Evolutionary conservation across 2,113 vertebrate species (phyloP).

Genomic region (Colius striatus): DNA sequence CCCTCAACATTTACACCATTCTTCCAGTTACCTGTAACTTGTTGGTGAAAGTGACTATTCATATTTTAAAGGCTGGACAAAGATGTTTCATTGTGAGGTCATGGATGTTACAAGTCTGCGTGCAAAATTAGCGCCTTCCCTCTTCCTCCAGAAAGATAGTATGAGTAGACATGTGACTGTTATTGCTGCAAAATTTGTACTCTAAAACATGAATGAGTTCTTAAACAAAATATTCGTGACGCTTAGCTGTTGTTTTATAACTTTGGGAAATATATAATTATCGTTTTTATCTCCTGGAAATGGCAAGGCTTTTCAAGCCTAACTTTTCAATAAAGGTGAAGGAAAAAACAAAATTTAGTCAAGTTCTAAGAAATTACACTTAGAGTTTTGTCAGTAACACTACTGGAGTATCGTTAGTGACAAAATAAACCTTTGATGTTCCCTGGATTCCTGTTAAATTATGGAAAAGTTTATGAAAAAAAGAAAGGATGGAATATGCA

Average conservation of each 20-base stretch:
- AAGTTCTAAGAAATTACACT: neutral
- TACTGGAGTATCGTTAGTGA: neutral
- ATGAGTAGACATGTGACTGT: neutral
- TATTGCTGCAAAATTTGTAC: neutral
- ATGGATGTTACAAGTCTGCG: neutral
- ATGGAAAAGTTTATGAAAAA: neutral
- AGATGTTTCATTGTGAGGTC: neutral
- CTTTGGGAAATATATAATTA: neutral
- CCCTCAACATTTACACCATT: neutral
- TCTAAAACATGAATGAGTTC: neutral
- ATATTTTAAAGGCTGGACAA: neutral
- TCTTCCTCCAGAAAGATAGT: neutral
- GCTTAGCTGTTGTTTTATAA: neutral
- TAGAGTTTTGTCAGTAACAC: neutral
- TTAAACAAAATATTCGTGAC: neutral
- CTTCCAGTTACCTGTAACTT: neutral
- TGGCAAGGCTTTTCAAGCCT: neutral
- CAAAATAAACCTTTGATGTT: neutral
- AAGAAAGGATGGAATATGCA: neutral
- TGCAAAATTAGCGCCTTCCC: neutral
- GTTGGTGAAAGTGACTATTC: neutral
- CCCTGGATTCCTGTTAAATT: neutral
- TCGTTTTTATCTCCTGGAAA: neutral
- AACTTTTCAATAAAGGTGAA: neutral
- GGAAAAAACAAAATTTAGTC: neutral